Evolutionary conservation across 2,113 vertebrate species (phyloP).

Genomic region (Caranx melampygus): DNA sequence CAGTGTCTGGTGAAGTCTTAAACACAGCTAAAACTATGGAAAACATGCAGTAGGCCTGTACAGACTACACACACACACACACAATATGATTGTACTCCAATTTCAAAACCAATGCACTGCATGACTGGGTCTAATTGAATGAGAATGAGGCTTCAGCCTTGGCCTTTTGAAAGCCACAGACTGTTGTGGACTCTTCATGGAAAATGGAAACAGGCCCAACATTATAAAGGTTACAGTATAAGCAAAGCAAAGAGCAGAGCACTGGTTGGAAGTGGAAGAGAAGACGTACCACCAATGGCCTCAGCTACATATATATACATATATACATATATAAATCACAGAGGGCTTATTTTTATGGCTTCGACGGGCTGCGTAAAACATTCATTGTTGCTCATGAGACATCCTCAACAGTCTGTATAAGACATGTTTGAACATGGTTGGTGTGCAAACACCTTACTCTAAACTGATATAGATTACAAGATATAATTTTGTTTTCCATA

Average conservation of each 20-base stretch:
- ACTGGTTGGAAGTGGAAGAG: not conserved
- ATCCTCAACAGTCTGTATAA: not conserved
- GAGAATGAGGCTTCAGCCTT: not conserved
- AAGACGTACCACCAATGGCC: not conserved
- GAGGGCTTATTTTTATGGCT: not conserved
- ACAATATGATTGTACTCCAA: not conserved
- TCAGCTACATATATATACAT: not conserved
- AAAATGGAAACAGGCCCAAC: slow-evolving; percentile 27
- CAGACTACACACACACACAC: not conserved
- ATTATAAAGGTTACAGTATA: slow-evolving; percentile 26
- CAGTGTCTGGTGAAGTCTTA: not conserved
- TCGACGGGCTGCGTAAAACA: not conserved
- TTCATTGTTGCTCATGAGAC: not conserved
- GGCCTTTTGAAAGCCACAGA: slow-evolving; percentile 23
- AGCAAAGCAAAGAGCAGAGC: not conserved
- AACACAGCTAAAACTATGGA: not conserved
- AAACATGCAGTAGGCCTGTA: not conserved
- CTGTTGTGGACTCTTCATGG: slow-evolving; percentile 6
- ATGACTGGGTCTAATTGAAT: slow-evolving; percentile 33
- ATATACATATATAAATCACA: not conserved
- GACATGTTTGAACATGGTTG: not conserved
- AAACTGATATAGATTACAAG: not conserved
- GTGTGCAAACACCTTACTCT: too few relatives aligned
- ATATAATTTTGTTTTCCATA: not conserved
- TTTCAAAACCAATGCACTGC: slow-evolving; percentile 15